Conservation (phyloP, 2,113 vertebrate species). For the Cromileptes altivelis region DNA sequence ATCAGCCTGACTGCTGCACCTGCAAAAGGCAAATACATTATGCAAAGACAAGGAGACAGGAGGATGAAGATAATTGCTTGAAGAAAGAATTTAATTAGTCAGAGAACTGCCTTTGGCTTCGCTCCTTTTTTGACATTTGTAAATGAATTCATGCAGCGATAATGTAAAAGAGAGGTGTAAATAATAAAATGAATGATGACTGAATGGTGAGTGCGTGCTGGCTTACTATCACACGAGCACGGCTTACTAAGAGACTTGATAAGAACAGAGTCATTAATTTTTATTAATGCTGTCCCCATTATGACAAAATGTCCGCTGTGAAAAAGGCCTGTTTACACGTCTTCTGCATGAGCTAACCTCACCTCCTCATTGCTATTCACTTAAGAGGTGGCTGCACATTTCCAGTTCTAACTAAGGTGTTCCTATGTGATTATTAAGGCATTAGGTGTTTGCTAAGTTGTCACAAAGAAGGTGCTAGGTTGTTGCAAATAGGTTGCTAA, state of each 20-base stretch:
- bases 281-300: neutral
- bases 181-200: neutral
- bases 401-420: neutral
- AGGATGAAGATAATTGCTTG: neutral
- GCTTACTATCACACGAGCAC: neutral
- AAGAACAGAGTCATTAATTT: neutral
- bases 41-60: neutral
- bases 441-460: neutral
- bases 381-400: neutral
- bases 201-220: neutral
- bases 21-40: neutral
- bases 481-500: neutral
- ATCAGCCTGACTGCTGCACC: constrained; percentile 20
- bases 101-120: neutral
- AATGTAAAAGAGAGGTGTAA: neutral
- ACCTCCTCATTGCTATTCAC: neutral
- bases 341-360: neutral
- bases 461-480: neutral
- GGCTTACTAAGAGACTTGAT: neutral
- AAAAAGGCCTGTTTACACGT: neutral
- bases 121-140: neutral
- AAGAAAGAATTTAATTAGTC: constrained; percentile 11
- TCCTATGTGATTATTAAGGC: neutral
- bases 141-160: neutral
- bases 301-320: neutral